Evolutionary conservation across 64 coral and sea anemone genomes (phyloP), one percentile per base, ranked within the genome.

Genomic region (Montipora sp.): DNA sequence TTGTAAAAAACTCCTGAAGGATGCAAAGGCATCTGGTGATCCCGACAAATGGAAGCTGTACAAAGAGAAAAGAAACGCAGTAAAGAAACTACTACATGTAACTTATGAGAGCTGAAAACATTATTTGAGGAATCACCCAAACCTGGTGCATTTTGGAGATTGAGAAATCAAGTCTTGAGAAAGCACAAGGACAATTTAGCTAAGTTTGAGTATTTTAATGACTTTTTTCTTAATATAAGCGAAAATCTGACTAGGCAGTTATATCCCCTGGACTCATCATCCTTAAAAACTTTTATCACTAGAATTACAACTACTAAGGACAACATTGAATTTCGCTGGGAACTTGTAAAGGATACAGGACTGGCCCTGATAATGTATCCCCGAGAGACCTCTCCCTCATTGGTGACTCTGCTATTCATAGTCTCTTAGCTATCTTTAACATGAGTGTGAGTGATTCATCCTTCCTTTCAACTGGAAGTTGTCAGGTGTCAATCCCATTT

Each of bases 391-490:
- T 57, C 6, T 57, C 53, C 11, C 6, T 57, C 2, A 1, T 57
- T 57, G 53, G 53, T 57, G 53, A 57, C 53, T 57, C 53, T 5
- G 53, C 53, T 57, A 57, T 57, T 6, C 53, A 57, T 5, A 57
- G 53, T 57, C 7, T 57, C 6, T 57, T 57, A 57, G 2, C 53
- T 8, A 57, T 57, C 11, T 57, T 11, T 6, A 57, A 57, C 53
- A 57, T 8, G 53, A 57, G 53, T 57, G 6, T 57, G 53, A 57
- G 53, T 57, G 11, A 57, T 11, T 57, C 53, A 57, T 51, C 36
- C 11, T 90, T 60, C 45, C 88, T 12, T 65, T 51, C 1, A 90
- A 14, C 55, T 90, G 88, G 88, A 90, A 90, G 63, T 51, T 69
- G 19, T 90, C 88, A 49, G 27, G 59, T 63, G 74, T 79, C 9